Evolutionary conservation across 2,888 invertebrate species (phyloP).

Genomic region (Escarpia spicata): DNA sequence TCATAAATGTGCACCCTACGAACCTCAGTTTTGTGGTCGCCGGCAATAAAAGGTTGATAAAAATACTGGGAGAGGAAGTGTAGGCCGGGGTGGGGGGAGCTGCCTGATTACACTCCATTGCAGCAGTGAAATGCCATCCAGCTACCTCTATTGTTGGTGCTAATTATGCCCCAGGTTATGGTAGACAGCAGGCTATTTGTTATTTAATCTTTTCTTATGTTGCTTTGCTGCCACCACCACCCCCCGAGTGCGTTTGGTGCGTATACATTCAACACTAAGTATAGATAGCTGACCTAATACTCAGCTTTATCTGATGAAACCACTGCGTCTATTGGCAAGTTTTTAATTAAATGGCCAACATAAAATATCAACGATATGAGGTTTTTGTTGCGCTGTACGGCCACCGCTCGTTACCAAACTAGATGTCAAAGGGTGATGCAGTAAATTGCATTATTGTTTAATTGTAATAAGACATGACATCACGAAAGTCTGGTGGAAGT

Average conservation of each 20-base stretch:
- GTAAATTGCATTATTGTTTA: not conserved
- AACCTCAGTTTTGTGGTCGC: conserved; percentile 2
- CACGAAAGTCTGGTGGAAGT: not conserved
- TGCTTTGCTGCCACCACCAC: not conserved
- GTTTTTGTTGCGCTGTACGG: not conserved
- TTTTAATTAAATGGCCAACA: not conserved
- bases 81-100: not conserved
- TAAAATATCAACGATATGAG: not conserved
- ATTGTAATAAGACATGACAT: not conserved
- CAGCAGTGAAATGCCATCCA: not conserved
- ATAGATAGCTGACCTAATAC: not conserved
- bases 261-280: not conserved
- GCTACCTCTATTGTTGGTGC: not conserved
- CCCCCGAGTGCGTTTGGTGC: not conserved
- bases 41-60: not conserved
- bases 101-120: not conserved
- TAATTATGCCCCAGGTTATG: not conserved
- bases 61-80: not conserved
- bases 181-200: not conserved
- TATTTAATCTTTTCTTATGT: conserved; percentile 13
- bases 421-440: not conserved
- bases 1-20: not conserved
- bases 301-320: not conserved
- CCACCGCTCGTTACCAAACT: not conserved
- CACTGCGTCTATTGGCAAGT: not conserved